phyloP scores from a whole-genome alignment of 2,888 invertebrate species.

The Minunthozetes semirufus region DNA sequence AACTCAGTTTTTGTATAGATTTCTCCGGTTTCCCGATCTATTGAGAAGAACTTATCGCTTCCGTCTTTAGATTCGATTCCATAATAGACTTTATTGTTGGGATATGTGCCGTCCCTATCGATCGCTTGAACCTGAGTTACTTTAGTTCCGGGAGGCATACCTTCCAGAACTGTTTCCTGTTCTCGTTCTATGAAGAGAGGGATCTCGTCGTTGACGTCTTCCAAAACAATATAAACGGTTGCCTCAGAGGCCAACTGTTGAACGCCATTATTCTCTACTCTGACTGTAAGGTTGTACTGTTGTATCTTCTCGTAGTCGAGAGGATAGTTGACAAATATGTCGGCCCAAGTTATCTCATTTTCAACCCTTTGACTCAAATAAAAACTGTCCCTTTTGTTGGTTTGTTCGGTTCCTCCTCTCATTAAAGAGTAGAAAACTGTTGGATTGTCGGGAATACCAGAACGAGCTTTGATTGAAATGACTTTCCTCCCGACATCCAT shows the following conservation, averaged over 20 bases:
- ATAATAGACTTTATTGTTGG: slow-evolving; percentile 90
- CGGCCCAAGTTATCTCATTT: slow-evolving; percentile 87
- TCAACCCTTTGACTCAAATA: slow-evolving; percentile 88
- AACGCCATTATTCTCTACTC: slow-evolving; percentile 94
- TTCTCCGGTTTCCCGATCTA: slow-evolving; percentile 89
- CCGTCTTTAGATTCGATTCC: slow-evolving; percentile 85
- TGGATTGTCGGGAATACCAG: slow-evolving; percentile 91
- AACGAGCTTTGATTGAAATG: slow-evolving; percentile 96
- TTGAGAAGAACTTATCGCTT: slow-evolving; percentile 83
- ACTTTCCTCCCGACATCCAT: slow-evolving; percentile 95
- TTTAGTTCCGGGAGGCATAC: slow-evolving; percentile 88
- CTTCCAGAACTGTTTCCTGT: slow-evolving; percentile 89
- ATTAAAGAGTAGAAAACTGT: slow-evolving; percentile 91
- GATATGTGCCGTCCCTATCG: slow-evolving; percentile 89
- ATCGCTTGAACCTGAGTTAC: slow-evolving; percentile 93
- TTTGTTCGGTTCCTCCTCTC: slow-evolving; percentile 91
- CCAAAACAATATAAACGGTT: slow-evolving; percentile 83
- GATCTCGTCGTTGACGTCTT: slow-evolving; percentile 95
- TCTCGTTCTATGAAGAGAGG: slow-evolving; percentile 90
- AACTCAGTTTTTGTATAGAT: slow-evolving; percentile 91
- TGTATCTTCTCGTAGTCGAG: slow-evolving; percentile 89
- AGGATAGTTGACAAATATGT: slow-evolving; percentile 83
- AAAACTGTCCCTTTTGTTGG: slow-evolving; percentile 90
- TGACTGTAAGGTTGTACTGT: slow-evolving; percentile 89
- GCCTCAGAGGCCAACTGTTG: slow-evolving; percentile 91